Evolutionary conservation across 2,113 vertebrate species (phyloP).

Genomic region (Mellivora capensis): DNA sequence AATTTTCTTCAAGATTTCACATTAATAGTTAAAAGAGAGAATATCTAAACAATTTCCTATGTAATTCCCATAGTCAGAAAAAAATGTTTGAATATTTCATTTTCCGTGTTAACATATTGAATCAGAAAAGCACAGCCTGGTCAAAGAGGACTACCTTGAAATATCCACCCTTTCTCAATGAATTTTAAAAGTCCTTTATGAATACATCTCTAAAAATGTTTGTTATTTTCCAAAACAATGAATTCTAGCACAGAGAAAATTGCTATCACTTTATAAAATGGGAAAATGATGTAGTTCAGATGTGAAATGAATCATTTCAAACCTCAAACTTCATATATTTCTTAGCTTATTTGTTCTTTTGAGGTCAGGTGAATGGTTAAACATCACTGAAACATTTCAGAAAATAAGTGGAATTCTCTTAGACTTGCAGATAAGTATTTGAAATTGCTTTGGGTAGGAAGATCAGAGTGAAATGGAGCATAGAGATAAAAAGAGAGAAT

Average conservation of each 20-base stretch:
- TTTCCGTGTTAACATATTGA: background rate
- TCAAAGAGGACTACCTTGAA: background rate
- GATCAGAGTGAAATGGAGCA: slow-evolving; percentile 1
- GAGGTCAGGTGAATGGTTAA: background rate
- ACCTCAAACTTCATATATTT: background rate
- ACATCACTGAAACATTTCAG: background rate
- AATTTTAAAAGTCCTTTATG: background rate
- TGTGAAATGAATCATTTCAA: slow-evolving; percentile 3
- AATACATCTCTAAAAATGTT: background rate
- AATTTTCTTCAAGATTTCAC: background rate
- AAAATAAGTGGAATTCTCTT: background rate
- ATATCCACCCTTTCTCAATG: background rate
- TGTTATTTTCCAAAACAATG: background rate
- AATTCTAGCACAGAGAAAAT: background rate
- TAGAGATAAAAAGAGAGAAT: background rate
- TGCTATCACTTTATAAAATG: background rate
- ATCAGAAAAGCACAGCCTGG: background rate
- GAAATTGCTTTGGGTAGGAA: background rate
- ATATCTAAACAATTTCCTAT: background rate
- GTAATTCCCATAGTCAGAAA: background rate
- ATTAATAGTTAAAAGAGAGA: background rate
- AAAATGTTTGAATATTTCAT: background rate
- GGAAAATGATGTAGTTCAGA: background rate
- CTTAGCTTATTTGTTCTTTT: slow-evolving; percentile 6
- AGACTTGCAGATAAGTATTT: background rate